A percentile compares a stretch with the other conserved stretches of the same genome.
Conservation (phyloP, 2,113 vertebrate species). For the Origma solitaria region DNA sequence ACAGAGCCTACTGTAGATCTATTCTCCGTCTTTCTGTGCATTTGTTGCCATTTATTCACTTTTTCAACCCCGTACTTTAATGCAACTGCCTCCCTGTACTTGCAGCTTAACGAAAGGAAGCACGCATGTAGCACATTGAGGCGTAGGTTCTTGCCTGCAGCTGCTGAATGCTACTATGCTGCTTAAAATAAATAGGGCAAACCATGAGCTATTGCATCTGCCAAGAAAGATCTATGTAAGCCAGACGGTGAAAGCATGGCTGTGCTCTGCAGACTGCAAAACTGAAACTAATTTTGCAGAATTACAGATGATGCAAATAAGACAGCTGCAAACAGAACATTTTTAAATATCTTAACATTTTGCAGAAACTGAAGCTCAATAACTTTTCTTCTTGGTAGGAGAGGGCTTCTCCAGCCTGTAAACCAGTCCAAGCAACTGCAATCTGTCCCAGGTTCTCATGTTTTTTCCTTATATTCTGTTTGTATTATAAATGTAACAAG, state of each 20-base stretch:
- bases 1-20: not conserved
- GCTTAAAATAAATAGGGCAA: not conserved
- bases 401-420: not conserved
- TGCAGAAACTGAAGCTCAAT: not conserved
- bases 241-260: not conserved
- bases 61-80: not conserved
- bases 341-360: not conserved
- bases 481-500: not conserved
- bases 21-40: not conserved
- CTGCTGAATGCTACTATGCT: not conserved
- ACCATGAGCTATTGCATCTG: not conserved
- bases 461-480: not conserved
- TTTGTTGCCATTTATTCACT: not conserved
- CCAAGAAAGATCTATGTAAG: not conserved
- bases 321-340: not conserved
- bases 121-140: not conserved
- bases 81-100: not conserved
- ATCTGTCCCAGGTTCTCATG: not conserved
- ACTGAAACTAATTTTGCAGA: conserved; percentile 34
- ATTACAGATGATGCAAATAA: not conserved
- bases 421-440: not conserved
- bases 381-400: not conserved
- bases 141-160: not conserved
- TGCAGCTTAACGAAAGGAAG: not conserved
- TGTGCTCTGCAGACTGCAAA: not conserved